Evolutionary conservation across 2,113 vertebrate species (phyloP), one percentile per base, ranked within the genome.

Genomic region (Orthonyx spaldingii): DNA sequence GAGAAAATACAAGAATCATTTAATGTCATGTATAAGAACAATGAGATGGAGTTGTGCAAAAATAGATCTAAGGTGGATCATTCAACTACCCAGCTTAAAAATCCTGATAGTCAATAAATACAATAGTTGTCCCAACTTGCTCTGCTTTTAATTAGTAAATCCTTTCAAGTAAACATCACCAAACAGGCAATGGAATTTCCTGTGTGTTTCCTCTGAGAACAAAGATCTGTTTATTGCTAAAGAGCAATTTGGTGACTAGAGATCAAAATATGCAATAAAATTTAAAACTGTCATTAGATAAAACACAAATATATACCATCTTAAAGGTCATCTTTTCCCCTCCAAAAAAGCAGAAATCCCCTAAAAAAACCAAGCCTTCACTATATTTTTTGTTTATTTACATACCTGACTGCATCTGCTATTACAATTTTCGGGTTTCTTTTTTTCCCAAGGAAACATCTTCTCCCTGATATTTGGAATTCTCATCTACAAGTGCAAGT

Each of bases 121-220:
- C 5, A 56, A 30, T 16, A 83, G 23, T 14, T 69, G 28, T 60
- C 46, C 23, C 35, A 75, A 8, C 28, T 69, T 72, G 17, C 11
- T 81, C 61, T 66, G 24, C 4, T 89, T 97, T 93, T 91, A 88
- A 84, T 90, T 90, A 66, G 13, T 28, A 78, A 91, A 21, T 91
- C 53, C 87, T 96, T 95, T 61, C 35, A 52, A 95, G 61, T 28
- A 94, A 96, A 92, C 8, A 8, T 71, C 83, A 86, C 72, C 35
- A 68, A 96, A 84, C 28, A 78, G 74, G 64, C 66, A 75, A 61
- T 16, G 72, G 50, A 85, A 80, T 94, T 66, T 61, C 70, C 60
- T 61, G 19, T 77, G 32, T 57, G 65, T 88, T 95, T 95, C 35
- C 68, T 60, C 57, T 60, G 93, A 97, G 82, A 93, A 89, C 56